phyloP scores from a whole-genome alignment of 2,888 invertebrate genomes.

The Perizoma flavofasciatum region DNA sequence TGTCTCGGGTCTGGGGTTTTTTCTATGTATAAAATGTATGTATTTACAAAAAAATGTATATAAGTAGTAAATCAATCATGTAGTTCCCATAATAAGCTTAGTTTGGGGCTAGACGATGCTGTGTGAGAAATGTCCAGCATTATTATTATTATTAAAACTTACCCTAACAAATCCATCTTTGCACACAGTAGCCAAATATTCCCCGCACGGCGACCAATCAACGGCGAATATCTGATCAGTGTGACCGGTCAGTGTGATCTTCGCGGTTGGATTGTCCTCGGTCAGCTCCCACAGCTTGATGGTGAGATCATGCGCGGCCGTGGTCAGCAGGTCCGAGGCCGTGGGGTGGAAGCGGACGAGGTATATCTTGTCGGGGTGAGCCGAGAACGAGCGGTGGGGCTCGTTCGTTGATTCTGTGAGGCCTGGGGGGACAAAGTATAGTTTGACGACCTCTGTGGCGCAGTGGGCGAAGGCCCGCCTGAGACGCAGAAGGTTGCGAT shows the following conservation, averaged over 20 bases:
- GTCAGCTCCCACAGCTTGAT: constrained; percentile 94
- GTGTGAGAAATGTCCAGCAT: no score
- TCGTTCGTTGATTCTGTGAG: constrained; percentile 91
- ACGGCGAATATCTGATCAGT: constrained; percentile 95
- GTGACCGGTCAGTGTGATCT: constrained; percentile 87
- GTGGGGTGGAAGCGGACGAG: constrained; percentile 94
- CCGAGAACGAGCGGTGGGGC: constrained; percentile 86
- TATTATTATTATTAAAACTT: no score
- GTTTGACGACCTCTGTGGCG: no score
- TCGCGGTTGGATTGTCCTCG: constrained; percentile 55
- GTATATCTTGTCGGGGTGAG: constrained; percentile 96
- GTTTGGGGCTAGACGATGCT: no score
- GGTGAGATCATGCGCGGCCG: constrained; percentile 95
- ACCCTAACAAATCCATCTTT: constrained; percentile 92
- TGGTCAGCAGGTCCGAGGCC: constrained; percentile 92
- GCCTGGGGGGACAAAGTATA: constrained; percentile 51
- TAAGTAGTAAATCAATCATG: no score
- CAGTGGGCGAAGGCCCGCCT: no score
- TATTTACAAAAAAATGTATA: no score
- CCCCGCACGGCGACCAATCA: constrained; percentile 97
- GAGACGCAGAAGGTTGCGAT: no score
- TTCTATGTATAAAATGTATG: no score
- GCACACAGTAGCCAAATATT: constrained; percentile 93
- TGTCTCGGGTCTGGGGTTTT: no score
- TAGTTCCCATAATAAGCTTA: no score